Base-by-base conservation (phyloP, 2,113 vertebrate genomes). In the Urocitellus parryii region DNA sequence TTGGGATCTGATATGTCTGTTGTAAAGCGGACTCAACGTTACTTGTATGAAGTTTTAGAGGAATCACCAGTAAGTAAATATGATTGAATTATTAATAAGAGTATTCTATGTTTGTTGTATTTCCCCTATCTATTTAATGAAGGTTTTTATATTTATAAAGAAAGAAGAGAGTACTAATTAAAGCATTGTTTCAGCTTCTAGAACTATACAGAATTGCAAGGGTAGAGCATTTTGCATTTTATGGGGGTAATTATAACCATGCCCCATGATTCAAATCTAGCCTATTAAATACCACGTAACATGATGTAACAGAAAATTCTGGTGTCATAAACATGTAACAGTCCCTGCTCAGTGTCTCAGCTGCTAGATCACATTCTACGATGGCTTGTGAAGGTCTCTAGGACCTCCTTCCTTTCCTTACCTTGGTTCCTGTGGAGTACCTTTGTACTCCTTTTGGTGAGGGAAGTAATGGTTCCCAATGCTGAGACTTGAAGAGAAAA, bases 1-100 rank as follows among this genome's bases (percentile, higher is more conserved):
- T 97, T 99, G 98, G 99, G 99, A 58, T 97, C 99, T 27, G 99
- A 99, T 95, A 98, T 85, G 1, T 99, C 99, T 4, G 99, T 99
- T 87, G 99, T 99, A 91, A 99, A 98, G 98, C 99, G 99, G 85
- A 99, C 99, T 77, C 99, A 99, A 96, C 99, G 99, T 74, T 99
- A 99, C 89, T 98, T 99, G 89, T 82, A 98, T 53, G 99, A 99
- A 20, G 98, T 99, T 79, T 91, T 99, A 53, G 65, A 99, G 56
- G 98, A 99, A 74, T 98, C 98, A 42, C 99, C 99, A 29, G 99
- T 99, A 97, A 98, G 99, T 98, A 61, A 93, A 39, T 61, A 82
- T 45, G 39, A 3, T 56, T 48, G 84, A 8, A 48, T 48, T 83
- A 61, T 80, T 83, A 53, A 86, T 78, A 56, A 90, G 45, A 58